Percentiles rank a stretch among this genome's conserved stretches.
phyloP scores from a whole-genome alignment of 2,888 invertebrate species.

The Beris chalybata region DNA sequence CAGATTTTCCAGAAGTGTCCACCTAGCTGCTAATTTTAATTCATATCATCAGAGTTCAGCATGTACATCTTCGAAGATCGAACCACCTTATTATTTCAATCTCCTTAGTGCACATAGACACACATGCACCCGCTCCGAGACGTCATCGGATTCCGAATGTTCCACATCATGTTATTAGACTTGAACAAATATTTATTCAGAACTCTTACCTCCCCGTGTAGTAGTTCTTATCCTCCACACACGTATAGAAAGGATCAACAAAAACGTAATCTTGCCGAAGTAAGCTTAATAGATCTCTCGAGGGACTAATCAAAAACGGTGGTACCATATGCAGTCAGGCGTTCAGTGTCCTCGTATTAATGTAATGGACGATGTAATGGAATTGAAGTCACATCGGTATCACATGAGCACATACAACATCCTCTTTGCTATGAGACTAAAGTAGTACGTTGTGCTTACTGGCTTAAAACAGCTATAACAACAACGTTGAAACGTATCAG shows the following conservation, averaged over 20 bases:
- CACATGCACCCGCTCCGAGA: too few relatives aligned
- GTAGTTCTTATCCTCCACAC: constrained; percentile 1
- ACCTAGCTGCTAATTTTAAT: too few relatives aligned
- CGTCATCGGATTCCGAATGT: constrained; percentile 12
- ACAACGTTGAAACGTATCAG: constrained; percentile 18
- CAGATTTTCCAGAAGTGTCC: too few relatives aligned
- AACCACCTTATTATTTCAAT: too few relatives aligned
- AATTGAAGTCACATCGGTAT: constrained; percentile 33
- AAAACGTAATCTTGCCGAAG: constrained; percentile 38
- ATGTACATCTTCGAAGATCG: too few relatives aligned
- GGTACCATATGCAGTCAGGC: constrained; percentile 38
- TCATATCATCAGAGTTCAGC: too few relatives aligned
- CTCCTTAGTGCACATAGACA: too few relatives aligned
- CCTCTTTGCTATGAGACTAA: background rate
- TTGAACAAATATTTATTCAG: constrained; percentile 36
- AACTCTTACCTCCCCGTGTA: constrained; percentile 7
- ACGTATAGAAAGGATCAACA: constrained; percentile 32
- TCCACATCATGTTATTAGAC: constrained; percentile 38
- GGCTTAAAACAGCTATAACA: constrained; percentile 24
- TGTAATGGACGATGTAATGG: constrained; percentile 39
- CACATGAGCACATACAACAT: background rate
- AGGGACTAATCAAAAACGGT: constrained; percentile 39
- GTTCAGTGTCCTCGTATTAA: constrained; percentile 36
- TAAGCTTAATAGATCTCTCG: constrained; percentile 39
- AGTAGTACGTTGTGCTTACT: constrained; percentile 14